Evolutionary conservation across 2,797 vertebrate genomes (phyloP).

Genomic region (Triplophysa yarkandensis): DNA sequence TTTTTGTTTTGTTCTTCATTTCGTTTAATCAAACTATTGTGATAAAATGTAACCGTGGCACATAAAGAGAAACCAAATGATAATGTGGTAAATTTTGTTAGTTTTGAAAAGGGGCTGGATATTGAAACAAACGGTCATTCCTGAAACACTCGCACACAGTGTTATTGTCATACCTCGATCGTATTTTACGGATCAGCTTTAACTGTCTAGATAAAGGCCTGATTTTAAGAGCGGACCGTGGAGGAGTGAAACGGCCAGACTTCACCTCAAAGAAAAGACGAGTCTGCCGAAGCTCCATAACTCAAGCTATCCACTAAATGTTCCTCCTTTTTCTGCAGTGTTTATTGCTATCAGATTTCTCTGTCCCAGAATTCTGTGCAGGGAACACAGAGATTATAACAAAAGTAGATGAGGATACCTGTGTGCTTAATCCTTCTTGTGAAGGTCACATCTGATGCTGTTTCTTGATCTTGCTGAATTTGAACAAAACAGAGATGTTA

Average conservation of each 20-base stretch:
- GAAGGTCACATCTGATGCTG: not conserved
- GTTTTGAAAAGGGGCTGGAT: slow-evolving; percentile 57
- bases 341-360: slow-evolving; percentile 43
- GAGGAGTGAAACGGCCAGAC: slow-evolving; percentile 69
- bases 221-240: slow-evolving; percentile 60
- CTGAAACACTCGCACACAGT: slow-evolving; percentile 61
- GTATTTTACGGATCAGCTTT: slow-evolving; percentile 75
- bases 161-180: slow-evolving; percentile 73
- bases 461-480: slow-evolving; percentile 35
- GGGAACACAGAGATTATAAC: slow-evolving; percentile 56
- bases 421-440: slow-evolving; percentile 25
- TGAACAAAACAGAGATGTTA: slow-evolving; percentile 1
- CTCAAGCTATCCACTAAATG: slow-evolving; percentile 37
- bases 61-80: slow-evolving; percentile 73
- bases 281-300: slow-evolving; percentile 28
- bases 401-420: slow-evolving; percentile 1
- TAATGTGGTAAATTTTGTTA: slow-evolving; percentile 54
- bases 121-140: slow-evolving; percentile 62
- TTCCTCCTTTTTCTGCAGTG: slow-evolving; percentile 42
- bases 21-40: slow-evolving; percentile 63
- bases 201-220: slow-evolving; percentile 67
- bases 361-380: slow-evolving; percentile 57
- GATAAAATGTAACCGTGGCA: slow-evolving; percentile 64
- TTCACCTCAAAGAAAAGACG: slow-evolving; percentile 27
- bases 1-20: slow-evolving; percentile 58